Evolutionary conservation across 2,888 invertebrate species (phyloP).

Genomic region (Tetragonisca angustula): DNA sequence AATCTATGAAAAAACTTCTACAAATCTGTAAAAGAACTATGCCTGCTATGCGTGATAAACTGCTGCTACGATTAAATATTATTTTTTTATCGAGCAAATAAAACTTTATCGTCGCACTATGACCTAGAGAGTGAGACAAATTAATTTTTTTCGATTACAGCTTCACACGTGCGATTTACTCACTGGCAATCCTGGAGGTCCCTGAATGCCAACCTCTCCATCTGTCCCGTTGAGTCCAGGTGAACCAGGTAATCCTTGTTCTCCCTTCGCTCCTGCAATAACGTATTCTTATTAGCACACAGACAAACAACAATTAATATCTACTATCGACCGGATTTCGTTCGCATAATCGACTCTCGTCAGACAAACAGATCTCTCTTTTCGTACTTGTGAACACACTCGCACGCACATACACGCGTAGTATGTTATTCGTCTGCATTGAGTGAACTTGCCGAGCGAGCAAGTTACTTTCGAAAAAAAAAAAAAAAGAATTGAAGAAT

Average conservation of each 20-base stretch:
- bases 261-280: constrained; percentile 89
- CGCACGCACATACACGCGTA: background rate
- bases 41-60: background rate
- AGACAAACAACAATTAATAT: background rate
- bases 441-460: background rate
- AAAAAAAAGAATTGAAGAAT: background rate
- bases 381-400: background rate
- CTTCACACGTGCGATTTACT: constrained; percentile 73
- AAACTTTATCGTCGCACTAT: background rate
- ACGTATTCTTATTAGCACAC: constrained; percentile 24
- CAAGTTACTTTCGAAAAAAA: background rate
- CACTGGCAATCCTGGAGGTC: constrained; percentile 93
- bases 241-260: constrained; percentile 90
- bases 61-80: background rate
- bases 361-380: background rate
- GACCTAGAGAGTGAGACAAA: background rate
- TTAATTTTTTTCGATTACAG: background rate
- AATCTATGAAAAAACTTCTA: background rate
- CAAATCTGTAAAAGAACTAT: background rate
- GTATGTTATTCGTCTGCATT: background rate
- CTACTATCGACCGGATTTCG: background rate
- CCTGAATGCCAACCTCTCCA: constrained; percentile 93
- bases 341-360: background rate
- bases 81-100: background rate
- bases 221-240: constrained; percentile 90